phyloP scores from a whole-genome alignment of 2,113 vertebrate species.

The Psophia crepitans region DNA sequence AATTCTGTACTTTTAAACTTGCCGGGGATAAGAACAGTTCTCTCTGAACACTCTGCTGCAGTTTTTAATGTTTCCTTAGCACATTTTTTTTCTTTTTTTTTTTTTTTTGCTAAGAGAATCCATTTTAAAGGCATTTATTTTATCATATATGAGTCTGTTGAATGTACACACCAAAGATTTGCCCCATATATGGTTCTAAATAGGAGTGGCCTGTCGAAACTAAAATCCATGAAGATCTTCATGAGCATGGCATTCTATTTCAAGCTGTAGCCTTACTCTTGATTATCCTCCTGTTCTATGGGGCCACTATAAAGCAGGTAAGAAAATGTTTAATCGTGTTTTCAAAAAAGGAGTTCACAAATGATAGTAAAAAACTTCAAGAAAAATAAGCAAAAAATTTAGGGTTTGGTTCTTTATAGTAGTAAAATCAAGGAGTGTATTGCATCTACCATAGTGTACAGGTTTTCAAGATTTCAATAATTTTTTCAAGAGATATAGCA shows the following conservation, averaged over 20 bases:
- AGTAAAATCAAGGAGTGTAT: background rate
- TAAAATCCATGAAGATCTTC: background rate
- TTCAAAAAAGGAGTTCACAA: background rate
- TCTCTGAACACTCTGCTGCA: background rate
- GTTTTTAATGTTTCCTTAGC: background rate
- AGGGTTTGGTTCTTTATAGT: background rate
- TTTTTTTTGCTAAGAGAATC: background rate
- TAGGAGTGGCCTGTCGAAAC: rapidly evolving
- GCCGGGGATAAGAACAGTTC: rapidly evolving
- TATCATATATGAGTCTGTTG: background rate
- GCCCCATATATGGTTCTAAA: background rate
- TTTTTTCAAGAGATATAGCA: background rate
- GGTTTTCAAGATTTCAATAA: background rate
- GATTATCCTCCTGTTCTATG: background rate
- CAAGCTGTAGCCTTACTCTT: background rate
- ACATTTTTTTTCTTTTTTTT: too few relatives aligned
- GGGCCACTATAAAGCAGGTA: background rate
- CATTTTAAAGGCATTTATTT: background rate
- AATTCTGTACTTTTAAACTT: background rate
- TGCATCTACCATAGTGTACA: background rate
- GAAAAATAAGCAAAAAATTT: background rate
- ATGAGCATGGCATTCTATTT: background rate
- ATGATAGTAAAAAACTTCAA: background rate
- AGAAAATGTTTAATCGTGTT: background rate
- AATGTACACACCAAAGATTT: background rate